Evolutionary conservation across 1,140 invertebrate genomes (phyloP), one percentile per base, ranked within the genome.

Genomic region (Papilio helenus): DNA sequence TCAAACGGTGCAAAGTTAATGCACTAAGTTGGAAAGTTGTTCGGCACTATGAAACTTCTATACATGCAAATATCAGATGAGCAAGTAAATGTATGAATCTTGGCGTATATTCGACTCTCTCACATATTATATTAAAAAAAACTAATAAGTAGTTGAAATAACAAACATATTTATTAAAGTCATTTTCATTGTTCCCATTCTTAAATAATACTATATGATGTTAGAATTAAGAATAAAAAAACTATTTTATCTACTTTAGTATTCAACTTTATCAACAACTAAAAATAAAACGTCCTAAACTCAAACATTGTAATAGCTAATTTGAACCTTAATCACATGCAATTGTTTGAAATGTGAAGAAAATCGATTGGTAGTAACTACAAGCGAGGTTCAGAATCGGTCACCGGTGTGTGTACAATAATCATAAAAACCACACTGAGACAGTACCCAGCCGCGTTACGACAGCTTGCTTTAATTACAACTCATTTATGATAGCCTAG

Each of bases 1-100:
- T 74, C 72, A 74, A 74, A 74, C 72, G 72, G 72, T 74, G 42
- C 72, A 74, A 74, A 74, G 72, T 74, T 44, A 74, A 74, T 74
- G 44, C 72, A 14, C 42, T 51, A 74, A 74, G n/a, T 74, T 74
- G 42, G 34, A n/a, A 34, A 72, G 71, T 42, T 42, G 44, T 44
- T 29, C 72, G 44, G 29, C 18, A 44, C 72, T 74, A 10, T 42
- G 46, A n/a, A 49, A 49, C 18, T 73, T 20, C 39, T 16, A 20
- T 72, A 8, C 44, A 44, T 74, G 23, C 72, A 46, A 29, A 29
- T 74, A 44, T 74, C 44, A 49, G 23, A 74, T 74, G 1, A 12
- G 26, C 12, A 26, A 2, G 2, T 58, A 58, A 10, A 58, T 23
- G 61, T 68, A 26, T 68, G 61, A 3, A 29, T 29, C 23, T 68